phyloP scores from a whole-genome alignment of 2,113 vertebrate genomes.

The Smithornis capensis region DNA sequence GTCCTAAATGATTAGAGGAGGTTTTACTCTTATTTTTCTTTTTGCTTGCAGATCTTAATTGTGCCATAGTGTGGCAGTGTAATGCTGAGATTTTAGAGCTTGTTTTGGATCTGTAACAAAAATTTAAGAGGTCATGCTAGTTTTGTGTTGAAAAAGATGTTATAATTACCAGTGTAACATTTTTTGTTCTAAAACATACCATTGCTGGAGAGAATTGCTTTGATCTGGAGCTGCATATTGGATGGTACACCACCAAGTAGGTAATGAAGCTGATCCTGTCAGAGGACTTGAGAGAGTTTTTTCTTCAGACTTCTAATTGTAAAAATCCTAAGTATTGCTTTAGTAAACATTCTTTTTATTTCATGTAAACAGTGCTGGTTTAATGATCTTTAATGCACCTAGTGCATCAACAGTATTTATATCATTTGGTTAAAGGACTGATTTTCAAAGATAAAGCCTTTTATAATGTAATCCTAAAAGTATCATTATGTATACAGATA shows the following conservation, averaged over 20 bases:
- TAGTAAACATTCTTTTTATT: background rate
- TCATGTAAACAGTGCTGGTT: background rate
- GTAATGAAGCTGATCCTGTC: background rate
- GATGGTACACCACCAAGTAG: background rate
- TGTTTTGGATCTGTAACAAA: background rate
- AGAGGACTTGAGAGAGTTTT: background rate
- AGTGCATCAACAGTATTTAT: background rate
- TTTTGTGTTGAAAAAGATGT: background rate
- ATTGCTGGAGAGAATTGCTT: background rate
- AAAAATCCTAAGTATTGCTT: background rate
- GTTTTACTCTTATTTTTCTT: too few relatives aligned
- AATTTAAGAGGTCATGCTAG: background rate
- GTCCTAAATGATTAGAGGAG: background rate
- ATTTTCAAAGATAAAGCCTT: background rate
- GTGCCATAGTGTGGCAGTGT: conserved; percentile 68
- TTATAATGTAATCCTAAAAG: background rate
- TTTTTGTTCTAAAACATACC: background rate
- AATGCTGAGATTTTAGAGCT: conserved; percentile 12
- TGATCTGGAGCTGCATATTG: background rate
- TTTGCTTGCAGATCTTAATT: conserved; percentile 51
- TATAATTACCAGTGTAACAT: background rate
- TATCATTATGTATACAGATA: conserved; percentile 1
- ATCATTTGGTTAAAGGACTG: background rate
- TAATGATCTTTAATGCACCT: background rate
- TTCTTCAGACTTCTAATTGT: background rate